These are phyloP conservation scores for Tipula lateralis DNA, from an alignment of 2,888 invertebrate genomes.

Conservation along the genomic window DNA sequence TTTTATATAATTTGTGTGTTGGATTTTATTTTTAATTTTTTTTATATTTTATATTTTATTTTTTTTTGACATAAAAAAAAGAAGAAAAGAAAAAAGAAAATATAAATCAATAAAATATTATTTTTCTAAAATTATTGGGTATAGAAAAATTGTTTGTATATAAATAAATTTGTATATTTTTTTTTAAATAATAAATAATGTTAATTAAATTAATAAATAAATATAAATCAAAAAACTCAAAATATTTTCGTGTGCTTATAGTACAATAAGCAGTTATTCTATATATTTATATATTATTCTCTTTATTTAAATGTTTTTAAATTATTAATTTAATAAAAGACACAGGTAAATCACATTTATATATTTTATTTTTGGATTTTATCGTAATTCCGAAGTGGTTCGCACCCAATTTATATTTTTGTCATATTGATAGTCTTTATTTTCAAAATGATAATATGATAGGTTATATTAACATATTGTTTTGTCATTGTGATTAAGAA, in stretches of 20 bases:
- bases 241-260: not conserved
- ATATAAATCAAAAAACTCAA: not conserved
- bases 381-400: not conserved
- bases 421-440: not conserved
- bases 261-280: not conserved
- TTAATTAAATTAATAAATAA: slow-evolving; percentile 25
- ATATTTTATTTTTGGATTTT: not conserved
- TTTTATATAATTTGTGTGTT: slow-evolving; percentile 2
- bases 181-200: not conserved
- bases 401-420: not conserved
- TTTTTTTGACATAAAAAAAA: slow-evolving; percentile 27
- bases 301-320: not conserved
- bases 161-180: not conserved
- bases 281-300: not conserved
- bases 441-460: not conserved
- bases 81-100: slow-evolving; percentile 30
- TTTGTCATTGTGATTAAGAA: too few species aligned
- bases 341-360: not conserved
- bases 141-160: not conserved
- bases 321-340: not conserved
- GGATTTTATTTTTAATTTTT: not conserved
- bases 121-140: not conserved
- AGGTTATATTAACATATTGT: not conserved
- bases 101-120: slow-evolving; percentile 19
- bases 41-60: not conserved